phyloP scores from a whole-genome alignment of 35 echinoderm and acorn worm genomes.

The Patiria miniata region DNA sequence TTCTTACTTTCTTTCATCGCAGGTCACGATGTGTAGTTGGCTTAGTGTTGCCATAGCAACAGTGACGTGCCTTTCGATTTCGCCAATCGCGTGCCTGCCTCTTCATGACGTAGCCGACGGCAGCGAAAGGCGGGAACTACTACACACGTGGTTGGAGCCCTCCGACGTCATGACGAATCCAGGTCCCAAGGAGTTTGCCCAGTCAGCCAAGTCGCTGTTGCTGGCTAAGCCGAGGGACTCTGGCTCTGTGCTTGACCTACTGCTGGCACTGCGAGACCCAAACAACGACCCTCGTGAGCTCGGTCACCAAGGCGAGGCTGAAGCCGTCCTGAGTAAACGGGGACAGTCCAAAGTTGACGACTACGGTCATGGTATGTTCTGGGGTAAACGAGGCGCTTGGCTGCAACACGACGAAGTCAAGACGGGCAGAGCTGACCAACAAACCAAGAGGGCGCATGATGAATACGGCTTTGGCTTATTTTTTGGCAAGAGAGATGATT shows the following conservation, averaged over 20 bases:
- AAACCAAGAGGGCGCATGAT: conserved; percentile 4
- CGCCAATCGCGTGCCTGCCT: conserved; percentile 23
- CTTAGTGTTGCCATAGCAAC: conserved; percentile 21
- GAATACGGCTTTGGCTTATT: conserved; percentile 14
- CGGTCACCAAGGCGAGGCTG: background rate
- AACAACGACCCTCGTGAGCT: too few relatives aligned
- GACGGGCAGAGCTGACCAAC: background rate
- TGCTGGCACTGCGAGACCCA: conserved; percentile 2
- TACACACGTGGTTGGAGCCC: conserved; percentile 11
- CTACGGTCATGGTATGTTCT: conserved; percentile 21
- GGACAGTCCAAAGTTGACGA: conserved; percentile 12
- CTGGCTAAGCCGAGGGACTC: background rate
- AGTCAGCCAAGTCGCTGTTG: background rate
- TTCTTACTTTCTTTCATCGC: background rate
- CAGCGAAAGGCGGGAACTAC: conserved; percentile 8
- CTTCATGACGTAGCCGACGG: conserved; percentile 20
- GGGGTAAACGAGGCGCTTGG: background rate
- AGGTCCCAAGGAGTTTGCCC: background rate
- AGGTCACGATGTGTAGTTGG: conserved; percentile 14
- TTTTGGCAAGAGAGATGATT: conserved; percentile 13
- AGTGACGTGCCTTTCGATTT: conserved; percentile 13
- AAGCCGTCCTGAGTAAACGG: background rate
- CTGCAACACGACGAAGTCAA: background rate
- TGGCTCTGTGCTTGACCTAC: background rate
- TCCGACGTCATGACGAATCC: background rate